Percentiles rank a stretch among this genome's conserved stretches.
These are phyloP conservation scores for Criorhina ranunculi DNA, from an alignment of 2,888 invertebrate genomes.

Conservation along the genomic window DNA sequence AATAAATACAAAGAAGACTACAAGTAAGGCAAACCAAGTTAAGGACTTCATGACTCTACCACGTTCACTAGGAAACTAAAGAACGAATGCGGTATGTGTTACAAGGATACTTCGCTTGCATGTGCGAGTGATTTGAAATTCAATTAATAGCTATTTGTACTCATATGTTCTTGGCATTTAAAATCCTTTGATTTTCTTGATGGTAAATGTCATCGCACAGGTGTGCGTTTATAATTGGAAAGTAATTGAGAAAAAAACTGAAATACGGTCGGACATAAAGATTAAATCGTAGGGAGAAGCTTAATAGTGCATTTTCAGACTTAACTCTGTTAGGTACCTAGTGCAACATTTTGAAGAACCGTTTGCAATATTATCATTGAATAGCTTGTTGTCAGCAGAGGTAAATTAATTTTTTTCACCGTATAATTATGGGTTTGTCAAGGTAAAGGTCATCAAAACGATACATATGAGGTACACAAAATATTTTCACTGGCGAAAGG, in stretches of 20 bases:
- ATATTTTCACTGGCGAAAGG: too few relatives aligned
- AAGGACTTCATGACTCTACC: slow-evolving; percentile 48
- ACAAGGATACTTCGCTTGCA: slow-evolving; percentile 33
- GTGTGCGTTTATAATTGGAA: slow-evolving; percentile 43
- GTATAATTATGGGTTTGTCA: too few relatives aligned
- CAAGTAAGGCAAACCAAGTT: slow-evolving; percentile 2
- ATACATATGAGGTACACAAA: too few relatives aligned
- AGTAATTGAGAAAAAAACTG: background rate
- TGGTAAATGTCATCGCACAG: slow-evolving; percentile 55
- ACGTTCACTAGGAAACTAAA: slow-evolving; percentile 45
- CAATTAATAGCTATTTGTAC: slow-evolving; percentile 63
- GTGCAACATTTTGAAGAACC: too few relatives aligned
- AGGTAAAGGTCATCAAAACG: too few relatives aligned
- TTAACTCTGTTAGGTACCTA: too few relatives aligned
- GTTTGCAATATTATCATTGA: too few relatives aligned
- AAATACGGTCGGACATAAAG: background rate
- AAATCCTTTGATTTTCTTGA: background rate
- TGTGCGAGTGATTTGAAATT: slow-evolving; percentile 50
- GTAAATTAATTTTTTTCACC: too few relatives aligned
- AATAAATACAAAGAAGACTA: slow-evolving; percentile 2
- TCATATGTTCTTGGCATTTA: slow-evolving; percentile 53
- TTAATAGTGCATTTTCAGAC: too few relatives aligned
- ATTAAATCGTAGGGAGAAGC: too few relatives aligned
- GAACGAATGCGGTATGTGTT: background rate
- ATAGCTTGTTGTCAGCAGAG: too few relatives aligned